Percentiles rank a stretch among this genome's conserved stretches.
Evolutionary conservation across 2,797 vertebrate species (phyloP).

Genomic region (Kryptolebias ocellatus): DNA sequence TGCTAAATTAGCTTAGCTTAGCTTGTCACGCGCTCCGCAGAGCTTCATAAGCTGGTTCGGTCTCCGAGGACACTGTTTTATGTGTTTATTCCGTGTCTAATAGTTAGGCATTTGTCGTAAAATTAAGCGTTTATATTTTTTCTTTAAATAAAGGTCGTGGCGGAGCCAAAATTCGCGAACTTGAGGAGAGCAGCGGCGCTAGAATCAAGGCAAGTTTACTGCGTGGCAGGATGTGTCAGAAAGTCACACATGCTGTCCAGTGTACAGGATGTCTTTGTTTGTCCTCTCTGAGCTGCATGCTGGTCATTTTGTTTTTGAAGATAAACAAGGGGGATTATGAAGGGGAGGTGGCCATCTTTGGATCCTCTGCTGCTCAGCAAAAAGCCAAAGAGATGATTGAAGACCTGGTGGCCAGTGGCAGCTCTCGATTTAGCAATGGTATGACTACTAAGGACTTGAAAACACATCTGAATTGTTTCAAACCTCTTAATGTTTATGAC

Average conservation of each 20-base stretch:
- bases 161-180: conserved; percentile 89
- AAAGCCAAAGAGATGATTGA: conserved; percentile 90
- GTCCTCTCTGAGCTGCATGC: background rate
- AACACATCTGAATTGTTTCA: no score
- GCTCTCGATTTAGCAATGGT: conserved; percentile 44
- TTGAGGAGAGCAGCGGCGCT: conserved; percentile 86
- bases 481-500: no score
- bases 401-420: conserved; percentile 73
- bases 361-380: conserved; percentile 79
- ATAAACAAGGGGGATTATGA: conserved; percentile 83
- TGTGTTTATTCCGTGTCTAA: no score
- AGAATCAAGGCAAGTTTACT: conserved; percentile 86
- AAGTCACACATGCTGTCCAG: no score
- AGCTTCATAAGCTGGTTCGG: no score
- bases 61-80: no score
- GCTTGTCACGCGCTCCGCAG: no score
- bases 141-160: conserved; percentile 84
- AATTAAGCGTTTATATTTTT: no score
- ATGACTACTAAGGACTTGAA: background rate
- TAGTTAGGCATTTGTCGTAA: no score
- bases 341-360: conserved; percentile 88
- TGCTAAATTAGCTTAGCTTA: background rate
- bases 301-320: conserved; percentile 63
- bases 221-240: background rate
- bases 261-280: background rate